Conservation (phyloP, 2,888 invertebrate genomes). For the Cremastinae sp. region DNA sequence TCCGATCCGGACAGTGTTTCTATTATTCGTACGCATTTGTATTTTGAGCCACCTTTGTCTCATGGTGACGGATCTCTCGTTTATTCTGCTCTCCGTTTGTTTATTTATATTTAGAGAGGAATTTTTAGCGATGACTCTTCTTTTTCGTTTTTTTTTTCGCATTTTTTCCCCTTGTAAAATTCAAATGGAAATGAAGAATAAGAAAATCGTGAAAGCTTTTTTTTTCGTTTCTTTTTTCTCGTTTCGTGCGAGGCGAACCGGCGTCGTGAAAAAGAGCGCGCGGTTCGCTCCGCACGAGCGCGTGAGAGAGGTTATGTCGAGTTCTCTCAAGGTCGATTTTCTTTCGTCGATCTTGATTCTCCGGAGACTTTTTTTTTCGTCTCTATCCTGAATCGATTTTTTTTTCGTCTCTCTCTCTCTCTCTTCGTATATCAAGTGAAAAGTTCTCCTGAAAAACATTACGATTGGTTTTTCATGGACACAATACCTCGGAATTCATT, state of each 20-base stretch:
- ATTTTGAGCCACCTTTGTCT: too few species aligned
- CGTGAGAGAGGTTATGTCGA: constrained; percentile 27
- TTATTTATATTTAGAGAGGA: too few species aligned
- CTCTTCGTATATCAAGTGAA: neutral
- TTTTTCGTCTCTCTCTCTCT: neutral
- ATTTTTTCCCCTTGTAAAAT: too few species aligned
- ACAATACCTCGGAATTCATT: constrained; percentile 6
- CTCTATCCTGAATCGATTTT: neutral
- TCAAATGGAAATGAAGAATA: too few species aligned
- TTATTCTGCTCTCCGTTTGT: too few species aligned
- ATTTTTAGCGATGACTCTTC: too few species aligned
- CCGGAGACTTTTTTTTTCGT: constrained; percentile 6
- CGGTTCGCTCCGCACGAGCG: constrained; percentile 18
- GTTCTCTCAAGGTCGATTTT: constrained; percentile 19
- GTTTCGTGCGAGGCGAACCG: constrained; percentile 1
- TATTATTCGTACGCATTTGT: too few species aligned
- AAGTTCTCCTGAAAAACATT: constrained; percentile 4
- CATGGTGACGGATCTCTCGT: too few species aligned
- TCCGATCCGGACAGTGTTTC: too few species aligned
- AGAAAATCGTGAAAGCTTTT: constrained; percentile 2
- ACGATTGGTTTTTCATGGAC: constrained; percentile 18
- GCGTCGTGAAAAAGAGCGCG: constrained; percentile 16
- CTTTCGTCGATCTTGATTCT: constrained; percentile 22
- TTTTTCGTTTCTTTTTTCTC: constrained; percentile 5
- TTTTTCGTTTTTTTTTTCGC: too few species aligned